A percentile compares a stretch with the other conserved stretches of the same genome.
These are phyloP conservation scores for Caretta caretta DNA, from an alignment of 2,113 vertebrate species.

Conservation along the genomic window DNA sequence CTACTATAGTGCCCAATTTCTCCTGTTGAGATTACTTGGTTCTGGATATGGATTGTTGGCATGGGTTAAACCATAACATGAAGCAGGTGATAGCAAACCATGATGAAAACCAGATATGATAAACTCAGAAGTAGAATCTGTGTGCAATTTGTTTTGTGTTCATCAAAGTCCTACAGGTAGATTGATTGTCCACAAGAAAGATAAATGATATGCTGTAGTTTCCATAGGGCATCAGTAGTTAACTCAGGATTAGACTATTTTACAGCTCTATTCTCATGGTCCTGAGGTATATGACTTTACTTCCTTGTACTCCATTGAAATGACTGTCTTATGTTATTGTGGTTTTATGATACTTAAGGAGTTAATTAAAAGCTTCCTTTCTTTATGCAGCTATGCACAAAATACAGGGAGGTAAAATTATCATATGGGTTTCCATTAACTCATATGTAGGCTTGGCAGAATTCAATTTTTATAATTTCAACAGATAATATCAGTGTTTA, in stretches of 20 bases:
- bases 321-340: not conserved
- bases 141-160: constrained; percentile 64
- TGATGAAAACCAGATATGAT: constrained; percentile 74
- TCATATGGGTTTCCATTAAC: not conserved
- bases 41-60: constrained; percentile 51
- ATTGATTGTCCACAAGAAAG: constrained; percentile 53
- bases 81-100: constrained; percentile 73
- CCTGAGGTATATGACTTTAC: not conserved
- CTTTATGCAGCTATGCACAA: not conserved
- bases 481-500: not conserved
- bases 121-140: constrained; percentile 48
- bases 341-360: not conserved
- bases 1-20: not conserved
- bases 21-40: constrained; percentile 35
- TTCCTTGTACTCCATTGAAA: constrained; percentile 26
- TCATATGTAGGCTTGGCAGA: not conserved
- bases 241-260: constrained; percentile 66
- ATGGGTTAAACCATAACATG: constrained; percentile 50
- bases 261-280: constrained; percentile 19
- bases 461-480: not conserved
- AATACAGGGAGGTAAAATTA: not conserved
- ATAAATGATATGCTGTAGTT: constrained; percentile 66
- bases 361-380: constrained; percentile 21
- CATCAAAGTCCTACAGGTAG: constrained; percentile 56
- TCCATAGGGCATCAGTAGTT: constrained; percentile 51